A percentile compares a stretch with the other conserved stretches of the same genome.
Conservation (phyloP, 2,113 vertebrate genomes). For the Rhinoderma darwinii region DNA sequence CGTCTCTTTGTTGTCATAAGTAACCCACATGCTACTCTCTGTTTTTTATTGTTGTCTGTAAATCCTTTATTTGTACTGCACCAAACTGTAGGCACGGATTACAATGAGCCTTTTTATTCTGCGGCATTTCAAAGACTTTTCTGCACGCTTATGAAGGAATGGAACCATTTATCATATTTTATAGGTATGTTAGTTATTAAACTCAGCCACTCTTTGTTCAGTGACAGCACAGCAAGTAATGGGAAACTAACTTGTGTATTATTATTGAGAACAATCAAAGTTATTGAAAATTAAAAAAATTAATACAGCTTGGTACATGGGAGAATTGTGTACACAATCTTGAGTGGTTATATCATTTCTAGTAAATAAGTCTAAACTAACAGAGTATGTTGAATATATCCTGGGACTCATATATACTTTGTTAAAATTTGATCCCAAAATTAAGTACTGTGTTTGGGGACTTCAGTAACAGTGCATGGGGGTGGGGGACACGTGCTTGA, state of each 20-base stretch:
- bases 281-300: neutral
- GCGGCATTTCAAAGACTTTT: slow-evolving; percentile 29
- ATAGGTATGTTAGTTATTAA: slow-evolving; percentile 65
- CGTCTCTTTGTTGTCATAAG: slow-evolving; percentile 33
- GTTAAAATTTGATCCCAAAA: neutral
- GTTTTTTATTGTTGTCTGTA: slow-evolving; percentile 37
- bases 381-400: neutral
- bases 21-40: slow-evolving; percentile 29
- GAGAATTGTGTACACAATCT: neutral
- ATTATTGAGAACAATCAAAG: neutral
- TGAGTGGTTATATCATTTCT: neutral
- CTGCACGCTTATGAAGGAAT: slow-evolving; percentile 13
- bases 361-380: neutral
- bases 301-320: neutral
- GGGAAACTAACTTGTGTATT: neutral
- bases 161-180: slow-evolving; percentile 64
- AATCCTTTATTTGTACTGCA: slow-evolving; percentile 41
- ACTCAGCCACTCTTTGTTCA: slow-evolving; percentile 45
- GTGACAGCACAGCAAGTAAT: slow-evolving; percentile 1
- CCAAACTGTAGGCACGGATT: slow-evolving; percentile 20
- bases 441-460: too few species aligned
- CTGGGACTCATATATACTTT: neutral
- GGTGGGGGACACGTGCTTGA: too few species aligned
- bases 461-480: too few species aligned
- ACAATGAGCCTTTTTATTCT: slow-evolving; percentile 33